These are phyloP conservation scores for Aphis gossypii DNA, from an alignment of 1,140 invertebrate genomes.

Conservation along the genomic window DNA sequence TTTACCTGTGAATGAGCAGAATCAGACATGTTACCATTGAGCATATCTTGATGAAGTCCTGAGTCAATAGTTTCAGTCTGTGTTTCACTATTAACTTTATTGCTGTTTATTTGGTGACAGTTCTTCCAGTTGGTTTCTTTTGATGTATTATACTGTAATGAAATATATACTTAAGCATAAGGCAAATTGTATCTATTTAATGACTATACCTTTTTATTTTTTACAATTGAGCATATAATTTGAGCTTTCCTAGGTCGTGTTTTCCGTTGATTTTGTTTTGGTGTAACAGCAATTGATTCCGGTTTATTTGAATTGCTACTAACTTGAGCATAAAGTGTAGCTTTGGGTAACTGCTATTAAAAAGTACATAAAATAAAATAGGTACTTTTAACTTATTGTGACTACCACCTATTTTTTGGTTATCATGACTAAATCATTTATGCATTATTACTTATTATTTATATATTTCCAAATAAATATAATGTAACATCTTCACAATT, in stretches of 20 bases:
- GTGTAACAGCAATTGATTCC: slow-evolving; percentile 67
- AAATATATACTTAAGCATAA: not conserved
- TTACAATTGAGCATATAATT: slow-evolving; percentile 49
- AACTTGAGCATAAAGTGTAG: slow-evolving; percentile 70
- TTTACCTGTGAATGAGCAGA: slow-evolving; percentile 46
- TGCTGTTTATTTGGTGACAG: not conserved
- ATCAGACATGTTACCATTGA: slow-evolving; percentile 50
- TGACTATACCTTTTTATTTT: not conserved
- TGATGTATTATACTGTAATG: slow-evolving; percentile 9
- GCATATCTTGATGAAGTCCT: slow-evolving; percentile 40
- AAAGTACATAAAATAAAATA: slow-evolving; percentile 44
- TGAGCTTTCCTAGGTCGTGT: slow-evolving; percentile 57
- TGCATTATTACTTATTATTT: no score
- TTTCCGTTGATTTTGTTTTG: slow-evolving; percentile 61
- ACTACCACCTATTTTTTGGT: no score
- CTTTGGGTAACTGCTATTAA: slow-evolving; percentile 67
- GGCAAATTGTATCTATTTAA: not conserved
- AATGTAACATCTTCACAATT: no score
- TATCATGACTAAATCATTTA: no score
- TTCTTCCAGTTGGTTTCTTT: slow-evolving; percentile 47
- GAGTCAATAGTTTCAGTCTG: slow-evolving; percentile 57
- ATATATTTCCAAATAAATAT: no score
- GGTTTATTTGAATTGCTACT: slow-evolving; percentile 68
- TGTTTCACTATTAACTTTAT: slow-evolving; percentile 58
- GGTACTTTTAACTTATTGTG: no score